These are phyloP conservation scores for Tupaia tana DNA, from an alignment of 2,113 vertebrate genomes.

Conservation along the genomic window DNA sequence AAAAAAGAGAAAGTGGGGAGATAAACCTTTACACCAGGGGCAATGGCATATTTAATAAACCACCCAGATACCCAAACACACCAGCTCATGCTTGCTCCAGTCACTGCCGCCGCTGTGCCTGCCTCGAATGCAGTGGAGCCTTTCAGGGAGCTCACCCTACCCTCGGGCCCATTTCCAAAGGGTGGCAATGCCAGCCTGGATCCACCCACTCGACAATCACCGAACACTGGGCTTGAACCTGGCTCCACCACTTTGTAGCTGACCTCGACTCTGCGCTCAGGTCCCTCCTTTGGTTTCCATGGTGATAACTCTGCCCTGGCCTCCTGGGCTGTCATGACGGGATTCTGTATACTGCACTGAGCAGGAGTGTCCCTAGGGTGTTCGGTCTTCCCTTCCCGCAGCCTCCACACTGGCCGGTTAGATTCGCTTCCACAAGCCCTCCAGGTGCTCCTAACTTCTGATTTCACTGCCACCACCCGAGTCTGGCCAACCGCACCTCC, in stretches of 20 bases:
- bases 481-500: not conserved
- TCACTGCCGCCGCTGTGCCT: too few relatives aligned
- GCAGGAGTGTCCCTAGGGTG: not conserved
- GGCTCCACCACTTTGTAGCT: not conserved
- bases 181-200: not conserved
- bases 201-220: too few relatives aligned
- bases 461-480: not conserved
- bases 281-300: not conserved
- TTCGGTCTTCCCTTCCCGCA: not conserved
- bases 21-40: not conserved
- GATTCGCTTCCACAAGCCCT: too few relatives aligned
- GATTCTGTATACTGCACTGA: not conserved
- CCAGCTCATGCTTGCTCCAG: not conserved
- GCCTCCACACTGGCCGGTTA: too few relatives aligned
- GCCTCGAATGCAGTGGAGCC: not conserved
- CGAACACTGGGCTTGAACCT: not conserved
- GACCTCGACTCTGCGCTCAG: not conserved
- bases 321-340: too few relatives aligned
- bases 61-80: not conserved
- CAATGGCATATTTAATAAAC: not conserved
- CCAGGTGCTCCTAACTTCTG: not conserved
- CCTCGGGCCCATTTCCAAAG: not conserved
- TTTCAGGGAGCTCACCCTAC: not conserved
- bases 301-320: not conserved
- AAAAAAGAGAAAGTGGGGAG: conserved; percentile 15